These are phyloP conservation scores for Mylabris sibirica DNA, from an alignment of 2,888 invertebrate genomes.

Conservation along the genomic window DNA sequence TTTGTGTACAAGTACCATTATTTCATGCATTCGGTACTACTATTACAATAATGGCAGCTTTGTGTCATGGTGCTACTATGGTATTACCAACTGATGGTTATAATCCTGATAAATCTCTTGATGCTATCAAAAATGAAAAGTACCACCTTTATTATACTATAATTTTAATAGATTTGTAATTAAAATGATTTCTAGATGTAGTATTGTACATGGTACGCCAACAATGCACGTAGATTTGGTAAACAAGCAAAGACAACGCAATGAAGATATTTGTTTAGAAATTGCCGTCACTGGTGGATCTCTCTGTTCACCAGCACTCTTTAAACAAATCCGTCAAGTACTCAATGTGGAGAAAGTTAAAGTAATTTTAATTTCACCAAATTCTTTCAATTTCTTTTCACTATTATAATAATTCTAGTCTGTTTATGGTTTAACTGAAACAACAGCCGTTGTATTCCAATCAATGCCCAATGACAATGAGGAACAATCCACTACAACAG, in stretches of 20 bases:
- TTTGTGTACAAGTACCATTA: slow-evolving; percentile 76
- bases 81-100: slow-evolving; percentile 69
- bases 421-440: slow-evolving; percentile 70
- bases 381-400: not conserved
- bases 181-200: too few relatives aligned
- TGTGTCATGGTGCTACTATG: slow-evolving; percentile 69
- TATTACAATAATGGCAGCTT: slow-evolving; percentile 66
- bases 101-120: slow-evolving; percentile 69
- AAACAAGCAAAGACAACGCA: slow-evolving; percentile 61
- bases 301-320: slow-evolving; percentile 70
- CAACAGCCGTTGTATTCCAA: slow-evolving; percentile 65
- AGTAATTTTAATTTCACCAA: slow-evolving; percentile 54
- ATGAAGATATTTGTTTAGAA: slow-evolving; percentile 62
- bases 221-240: slow-evolving; percentile 87
- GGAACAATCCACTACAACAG: slow-evolving; percentile 61
- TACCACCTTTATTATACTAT: slow-evolving; percentile 55
- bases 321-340: slow-evolving; percentile 62
- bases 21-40: slow-evolving; percentile 85
- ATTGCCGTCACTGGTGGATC: slow-evolving; percentile 77
- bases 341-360: slow-evolving; percentile 63
- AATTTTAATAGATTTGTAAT: too few relatives aligned
- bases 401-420: slow-evolving; percentile 58
- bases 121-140: slow-evolving; percentile 73
- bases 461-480: slow-evolving; percentile 62
- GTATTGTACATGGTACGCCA: slow-evolving; percentile 78